Evolutionary conservation across 1,140 invertebrate species (phyloP).

Genomic region (Phenacoccus solenopsis): DNA sequence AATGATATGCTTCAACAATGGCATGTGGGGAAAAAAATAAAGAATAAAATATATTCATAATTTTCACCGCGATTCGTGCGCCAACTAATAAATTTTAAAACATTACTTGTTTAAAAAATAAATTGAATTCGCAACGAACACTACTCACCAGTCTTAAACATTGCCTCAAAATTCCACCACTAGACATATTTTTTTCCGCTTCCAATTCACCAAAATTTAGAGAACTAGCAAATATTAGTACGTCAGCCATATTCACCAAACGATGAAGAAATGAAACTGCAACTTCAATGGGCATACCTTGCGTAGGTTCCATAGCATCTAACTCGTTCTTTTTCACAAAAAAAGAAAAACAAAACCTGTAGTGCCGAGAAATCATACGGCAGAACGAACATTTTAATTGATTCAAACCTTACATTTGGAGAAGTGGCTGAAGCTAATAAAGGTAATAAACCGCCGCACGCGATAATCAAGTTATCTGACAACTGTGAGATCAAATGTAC

Average conservation of each 20-base stretch:
- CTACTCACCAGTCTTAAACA: slow-evolving; percentile 77
- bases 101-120: too few species aligned
- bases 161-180: slow-evolving; percentile 92
- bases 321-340: slow-evolving; percentile 67
- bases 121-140: too few species aligned
- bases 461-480: slow-evolving; percentile 97
- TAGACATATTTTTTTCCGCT: slow-evolving; percentile 99
- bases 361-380: too few species aligned
- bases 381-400: too few species aligned
- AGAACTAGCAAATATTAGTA: slow-evolving; percentile 93
- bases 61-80: too few species aligned
- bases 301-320: slow-evolving; percentile 94
- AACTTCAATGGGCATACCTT: slow-evolving; percentile 96
- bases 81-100: too few species aligned
- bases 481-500: slow-evolving; percentile 98
- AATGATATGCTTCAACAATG: too few species aligned
- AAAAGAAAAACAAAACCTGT: too few species aligned
- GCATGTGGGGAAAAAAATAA: too few species aligned
- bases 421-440: slow-evolving; percentile 95
- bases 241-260: slow-evolving; percentile 95
- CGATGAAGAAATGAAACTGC: slow-evolving; percentile 93
- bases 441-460: slow-evolving; percentile 92
- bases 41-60: too few species aligned
- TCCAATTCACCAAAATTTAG: slow-evolving; percentile 95
- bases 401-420: slow-evolving; percentile 69